Evolutionary conservation across 1,140 invertebrate species (phyloP).

Genomic region (Micrasema minimum): DNA sequence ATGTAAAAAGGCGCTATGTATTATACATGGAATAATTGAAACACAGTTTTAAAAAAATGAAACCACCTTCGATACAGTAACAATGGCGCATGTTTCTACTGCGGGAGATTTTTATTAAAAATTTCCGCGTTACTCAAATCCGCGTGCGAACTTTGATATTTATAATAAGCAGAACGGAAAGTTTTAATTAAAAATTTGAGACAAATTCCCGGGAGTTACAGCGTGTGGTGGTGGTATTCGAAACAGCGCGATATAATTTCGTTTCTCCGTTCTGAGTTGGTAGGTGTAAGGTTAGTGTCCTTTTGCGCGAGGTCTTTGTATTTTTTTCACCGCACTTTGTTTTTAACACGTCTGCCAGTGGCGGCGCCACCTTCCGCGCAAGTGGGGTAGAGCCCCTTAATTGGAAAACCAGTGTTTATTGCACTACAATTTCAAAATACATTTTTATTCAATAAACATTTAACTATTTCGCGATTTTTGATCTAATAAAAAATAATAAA

Average conservation of each 20-base stretch:
- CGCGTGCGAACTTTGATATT: not conserved
- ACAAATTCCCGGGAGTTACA: not conserved
- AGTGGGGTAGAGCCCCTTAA: too few relatives aligned
- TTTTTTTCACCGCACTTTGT: not conserved
- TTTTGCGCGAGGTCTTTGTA: not conserved
- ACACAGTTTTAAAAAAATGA: not conserved
- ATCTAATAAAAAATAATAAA: too few relatives aligned
- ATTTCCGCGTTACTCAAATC: not conserved
- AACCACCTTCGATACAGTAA: not conserved
- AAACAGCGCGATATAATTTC: not conserved
- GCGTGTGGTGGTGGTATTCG: not conserved
- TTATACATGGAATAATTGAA: not conserved
- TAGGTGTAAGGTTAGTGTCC: not conserved
- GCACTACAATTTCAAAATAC: too few relatives aligned
- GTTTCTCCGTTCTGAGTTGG: not conserved
- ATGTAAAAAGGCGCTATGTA: not conserved
- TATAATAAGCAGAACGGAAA: not conserved
- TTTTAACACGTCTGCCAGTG: not conserved
- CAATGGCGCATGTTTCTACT: too few relatives aligned
- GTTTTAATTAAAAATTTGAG: conserved; percentile 5
- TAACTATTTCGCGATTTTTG: too few relatives aligned
- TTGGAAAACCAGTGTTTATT: too few relatives aligned
- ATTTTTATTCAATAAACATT: too few relatives aligned
- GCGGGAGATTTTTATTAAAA: not conserved
- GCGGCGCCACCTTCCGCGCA: too few relatives aligned